These are phyloP conservation scores for Aphaenogaster floridana DNA, from an alignment of 1,140 invertebrate genomes.

Conservation along the genomic window DNA sequence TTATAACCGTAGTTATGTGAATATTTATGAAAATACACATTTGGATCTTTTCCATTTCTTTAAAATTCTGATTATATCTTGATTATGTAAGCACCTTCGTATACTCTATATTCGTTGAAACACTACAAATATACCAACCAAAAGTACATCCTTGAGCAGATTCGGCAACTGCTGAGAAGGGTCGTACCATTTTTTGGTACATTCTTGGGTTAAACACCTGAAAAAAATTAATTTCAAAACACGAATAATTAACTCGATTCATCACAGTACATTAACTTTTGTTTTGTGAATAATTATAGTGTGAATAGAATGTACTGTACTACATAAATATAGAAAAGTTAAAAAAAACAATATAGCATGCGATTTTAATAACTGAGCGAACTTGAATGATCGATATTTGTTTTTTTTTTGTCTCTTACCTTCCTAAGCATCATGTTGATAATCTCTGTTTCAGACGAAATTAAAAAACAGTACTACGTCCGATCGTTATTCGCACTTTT, in stretches of 20 bases:
- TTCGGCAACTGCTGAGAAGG: conserved; percentile 77
- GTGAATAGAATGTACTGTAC: neutral
- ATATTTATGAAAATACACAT: neutral
- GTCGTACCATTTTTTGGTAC: conserved; percentile 65
- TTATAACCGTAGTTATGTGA: neutral
- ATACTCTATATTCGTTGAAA: neutral
- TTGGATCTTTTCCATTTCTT: neutral
- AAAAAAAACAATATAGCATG: too few species aligned
- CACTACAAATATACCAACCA: conserved; percentile 76
- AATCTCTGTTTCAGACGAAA: neutral
- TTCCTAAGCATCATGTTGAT: conserved; percentile 54
- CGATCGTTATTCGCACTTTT: too few species aligned
- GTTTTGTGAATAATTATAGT: neutral
- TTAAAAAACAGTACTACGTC: neutral
- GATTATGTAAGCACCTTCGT: neutral
- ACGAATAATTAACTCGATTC: neutral
- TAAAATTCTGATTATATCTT: neutral
- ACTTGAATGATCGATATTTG: neutral
- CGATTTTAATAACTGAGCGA: neutral
- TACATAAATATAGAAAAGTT: neutral
- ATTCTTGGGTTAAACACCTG: conserved; percentile 73
- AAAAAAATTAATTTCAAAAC: conserved; percentile 20
- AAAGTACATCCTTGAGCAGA: conserved; percentile 80
- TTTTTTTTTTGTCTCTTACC: conserved; percentile 43
- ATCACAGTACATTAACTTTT: neutral